These are phyloP conservation scores for Chloroclystis v-ata DNA, from an alignment of 2,888 invertebrate genomes.

Conservation along the genomic window DNA sequence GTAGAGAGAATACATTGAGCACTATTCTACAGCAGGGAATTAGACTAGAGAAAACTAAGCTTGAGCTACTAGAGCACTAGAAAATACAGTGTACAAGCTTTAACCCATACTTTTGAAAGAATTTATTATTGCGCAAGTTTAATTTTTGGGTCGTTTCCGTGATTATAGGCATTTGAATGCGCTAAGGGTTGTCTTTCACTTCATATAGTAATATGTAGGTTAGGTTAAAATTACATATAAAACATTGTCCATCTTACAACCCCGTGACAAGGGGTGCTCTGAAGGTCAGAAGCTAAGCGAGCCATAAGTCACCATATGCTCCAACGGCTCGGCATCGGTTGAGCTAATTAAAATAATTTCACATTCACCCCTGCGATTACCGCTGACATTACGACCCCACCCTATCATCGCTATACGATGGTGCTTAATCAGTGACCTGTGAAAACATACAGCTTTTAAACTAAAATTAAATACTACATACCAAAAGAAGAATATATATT, in stretches of 20 bases:
- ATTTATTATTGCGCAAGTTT: too few species aligned
- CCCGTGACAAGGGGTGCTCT: constrained; percentile 6
- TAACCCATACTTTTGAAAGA: too few species aligned
- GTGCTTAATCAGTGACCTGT: constrained; percentile 1
- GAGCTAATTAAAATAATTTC: constrained; percentile 43
- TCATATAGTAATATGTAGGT: too few species aligned
- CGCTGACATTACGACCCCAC: constrained; percentile 12
- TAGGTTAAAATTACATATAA: background rate
- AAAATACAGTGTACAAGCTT: too few species aligned
- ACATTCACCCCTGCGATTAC: constrained; percentile 23
- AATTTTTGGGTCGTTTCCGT: too few species aligned
- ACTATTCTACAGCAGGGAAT: background rate
- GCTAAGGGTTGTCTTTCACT: too few species aligned
- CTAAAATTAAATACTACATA: too few species aligned
- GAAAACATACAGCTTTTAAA: background rate
- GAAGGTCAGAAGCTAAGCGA: constrained; percentile 25
- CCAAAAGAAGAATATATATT: too few species aligned
- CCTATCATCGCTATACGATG: constrained; percentile 6
- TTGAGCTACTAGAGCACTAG: too few species aligned
- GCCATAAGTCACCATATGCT: constrained; percentile 35
- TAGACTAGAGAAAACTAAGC: too few species aligned
- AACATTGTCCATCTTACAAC: background rate
- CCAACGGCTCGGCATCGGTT: constrained; percentile 34
- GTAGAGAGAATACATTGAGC: background rate
- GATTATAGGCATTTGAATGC: too few species aligned